Percentiles rank a stretch among this genome's conserved stretches.
Evolutionary conservation across 2,797 vertebrate species (phyloP).

Genomic region (Orestias chungarensis): DNA sequence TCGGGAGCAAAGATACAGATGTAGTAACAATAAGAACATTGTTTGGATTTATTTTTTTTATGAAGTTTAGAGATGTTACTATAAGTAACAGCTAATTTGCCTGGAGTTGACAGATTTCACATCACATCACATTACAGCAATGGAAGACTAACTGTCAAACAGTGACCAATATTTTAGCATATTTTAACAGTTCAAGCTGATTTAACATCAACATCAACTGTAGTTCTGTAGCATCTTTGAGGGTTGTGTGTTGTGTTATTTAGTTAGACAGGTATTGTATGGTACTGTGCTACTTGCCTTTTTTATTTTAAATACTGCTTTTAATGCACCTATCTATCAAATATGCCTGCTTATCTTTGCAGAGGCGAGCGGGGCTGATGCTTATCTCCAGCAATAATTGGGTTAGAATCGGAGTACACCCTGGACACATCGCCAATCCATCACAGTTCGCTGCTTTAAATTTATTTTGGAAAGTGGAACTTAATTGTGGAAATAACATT

Average conservation of each 20-base stretch:
- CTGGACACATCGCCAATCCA: too few species aligned
- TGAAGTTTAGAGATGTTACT: not conserved
- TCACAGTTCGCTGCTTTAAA: too few species aligned
- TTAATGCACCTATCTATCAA: not conserved
- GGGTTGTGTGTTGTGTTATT: not conserved
- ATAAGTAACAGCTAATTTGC: not conserved
- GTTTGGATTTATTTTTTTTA: not conserved
- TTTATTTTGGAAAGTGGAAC: not conserved
- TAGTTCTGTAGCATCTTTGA: not conserved
- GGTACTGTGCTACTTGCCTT: too few species aligned
- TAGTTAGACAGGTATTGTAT: too few species aligned
- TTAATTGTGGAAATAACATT: not conserved
- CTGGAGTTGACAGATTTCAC: not conserved
- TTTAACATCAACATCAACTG: not conserved
- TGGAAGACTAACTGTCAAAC: not conserved
- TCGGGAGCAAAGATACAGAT: conserved; percentile 52
- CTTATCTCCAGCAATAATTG: too few species aligned
- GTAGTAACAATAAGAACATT: not conserved
- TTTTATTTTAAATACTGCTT: not conserved
- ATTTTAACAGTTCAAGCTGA: not conserved
- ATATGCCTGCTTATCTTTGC: too few species aligned
- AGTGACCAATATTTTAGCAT: not conserved
- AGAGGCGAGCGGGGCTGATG: too few species aligned
- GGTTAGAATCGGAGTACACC: too few species aligned
- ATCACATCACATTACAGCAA: not conserved